Evolutionary conservation across 2,113 vertebrate species (phyloP).

Genomic region (Scophthalmus maximus): DNA sequence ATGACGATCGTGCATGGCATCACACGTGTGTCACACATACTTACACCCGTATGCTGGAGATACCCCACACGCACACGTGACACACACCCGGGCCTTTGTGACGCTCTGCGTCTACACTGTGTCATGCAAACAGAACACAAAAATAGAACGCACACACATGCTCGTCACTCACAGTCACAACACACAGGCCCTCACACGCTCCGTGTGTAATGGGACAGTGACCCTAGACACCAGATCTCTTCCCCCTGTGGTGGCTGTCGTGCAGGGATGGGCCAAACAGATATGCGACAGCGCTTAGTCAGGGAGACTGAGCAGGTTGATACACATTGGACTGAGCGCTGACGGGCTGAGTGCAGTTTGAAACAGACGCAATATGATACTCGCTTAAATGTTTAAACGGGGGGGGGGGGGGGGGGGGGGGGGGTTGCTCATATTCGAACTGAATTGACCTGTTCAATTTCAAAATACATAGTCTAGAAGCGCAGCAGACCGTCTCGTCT

Average conservation of each 20-base stretch:
- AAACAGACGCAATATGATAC: constrained; percentile 1
- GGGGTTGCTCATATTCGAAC: too few species aligned
- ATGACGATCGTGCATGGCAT: not conserved
- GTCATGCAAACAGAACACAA: constrained; percentile 7
- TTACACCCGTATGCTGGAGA: not conserved
- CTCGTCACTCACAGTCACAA: constrained; percentile 25
- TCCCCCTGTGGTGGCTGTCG: constrained; percentile 46
- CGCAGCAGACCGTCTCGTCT: too few species aligned
- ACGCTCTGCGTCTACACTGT: not conserved
- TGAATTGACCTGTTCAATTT: too few species aligned
- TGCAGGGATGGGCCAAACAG: constrained; percentile 22
- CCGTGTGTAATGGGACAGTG: constrained; percentile 49
- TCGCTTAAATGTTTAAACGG: not conserved
- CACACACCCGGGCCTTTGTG: not conserved
- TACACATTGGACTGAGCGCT: constrained; percentile 28
- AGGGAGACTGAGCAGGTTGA: constrained; percentile 44
- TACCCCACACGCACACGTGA: not conserved
- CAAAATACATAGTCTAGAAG: too few species aligned
- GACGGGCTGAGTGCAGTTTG: constrained; percentile 19
- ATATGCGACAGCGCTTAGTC: constrained; percentile 44
- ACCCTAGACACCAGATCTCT: constrained; percentile 53
- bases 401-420: too few species aligned
- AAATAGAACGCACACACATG: constrained; percentile 28
- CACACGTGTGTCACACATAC: constrained; percentile 8
- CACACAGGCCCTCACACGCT: constrained; percentile 49